Evolutionary conservation across 2,797 vertebrate genomes (phyloP).

Genomic region (Phoebastria nigripes): DNA sequence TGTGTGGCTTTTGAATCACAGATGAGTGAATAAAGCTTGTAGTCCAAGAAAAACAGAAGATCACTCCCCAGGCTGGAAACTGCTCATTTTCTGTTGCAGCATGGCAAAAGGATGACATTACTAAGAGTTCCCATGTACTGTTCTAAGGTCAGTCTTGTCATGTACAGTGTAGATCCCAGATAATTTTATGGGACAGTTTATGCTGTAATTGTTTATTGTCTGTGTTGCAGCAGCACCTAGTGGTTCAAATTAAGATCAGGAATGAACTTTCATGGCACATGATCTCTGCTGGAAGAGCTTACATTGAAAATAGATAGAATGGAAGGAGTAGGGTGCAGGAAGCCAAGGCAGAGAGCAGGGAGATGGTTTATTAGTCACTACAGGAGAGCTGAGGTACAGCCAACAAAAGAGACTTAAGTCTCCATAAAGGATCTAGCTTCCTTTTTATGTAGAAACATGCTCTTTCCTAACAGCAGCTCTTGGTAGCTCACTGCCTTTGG

Average conservation of each 20-base stretch:
- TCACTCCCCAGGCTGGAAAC: neutral
- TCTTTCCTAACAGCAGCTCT: neutral
- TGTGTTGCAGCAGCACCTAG: slow-evolving; percentile 64
- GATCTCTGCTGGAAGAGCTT: neutral
- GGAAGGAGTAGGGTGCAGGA: neutral
- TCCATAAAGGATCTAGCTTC: neutral
- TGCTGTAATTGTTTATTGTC: neutral
- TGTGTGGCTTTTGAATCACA: neutral
- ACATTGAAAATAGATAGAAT: neutral
- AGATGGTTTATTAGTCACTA: neutral
- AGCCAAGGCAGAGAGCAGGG: neutral
- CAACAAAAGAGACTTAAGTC: neutral
- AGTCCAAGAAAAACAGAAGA: neutral
- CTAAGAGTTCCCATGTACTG: neutral
- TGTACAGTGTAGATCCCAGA: neutral
- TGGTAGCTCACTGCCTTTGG: neutral
- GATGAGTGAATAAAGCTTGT: neutral
- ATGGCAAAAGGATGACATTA: neutral
- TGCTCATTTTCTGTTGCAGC: neutral
- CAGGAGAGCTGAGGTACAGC: neutral
- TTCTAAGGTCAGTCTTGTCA: neutral
- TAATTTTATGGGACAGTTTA: neutral
- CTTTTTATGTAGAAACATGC: neutral
- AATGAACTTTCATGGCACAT: neutral
- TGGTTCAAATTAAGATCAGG: slow-evolving; percentile 44